Conservation (phyloP, 2,888 invertebrate genomes). For the Flexamia atlantica region DNA sequence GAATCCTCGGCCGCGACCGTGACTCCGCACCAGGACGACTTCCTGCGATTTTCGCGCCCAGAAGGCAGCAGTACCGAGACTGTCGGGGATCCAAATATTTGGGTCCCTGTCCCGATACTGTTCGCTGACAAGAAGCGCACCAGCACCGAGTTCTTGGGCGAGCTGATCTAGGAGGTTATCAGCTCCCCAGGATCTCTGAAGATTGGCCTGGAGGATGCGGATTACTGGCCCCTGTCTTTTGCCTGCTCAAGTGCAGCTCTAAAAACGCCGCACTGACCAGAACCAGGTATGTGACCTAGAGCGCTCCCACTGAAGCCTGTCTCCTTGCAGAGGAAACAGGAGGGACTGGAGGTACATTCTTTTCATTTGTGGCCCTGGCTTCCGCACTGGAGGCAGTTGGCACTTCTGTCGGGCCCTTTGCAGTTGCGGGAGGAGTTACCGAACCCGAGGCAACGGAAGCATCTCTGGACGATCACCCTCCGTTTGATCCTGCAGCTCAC, state of each 20-base stretch:
- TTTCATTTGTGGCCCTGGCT: constrained; percentile 65
- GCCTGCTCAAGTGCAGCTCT: constrained; percentile 59
- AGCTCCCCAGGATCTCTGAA: constrained; percentile 64
- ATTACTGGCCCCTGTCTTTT: constrained; percentile 42
- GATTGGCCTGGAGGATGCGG: constrained; percentile 67
- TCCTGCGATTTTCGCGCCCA: constrained; percentile 62
- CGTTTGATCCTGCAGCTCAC: constrained; percentile 42
- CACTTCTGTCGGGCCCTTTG: constrained; percentile 65
- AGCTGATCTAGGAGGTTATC: constrained; percentile 65
- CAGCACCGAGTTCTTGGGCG: constrained; percentile 45
- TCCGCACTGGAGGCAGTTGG: constrained; percentile 68
- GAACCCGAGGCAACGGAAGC: constrained; percentile 54
- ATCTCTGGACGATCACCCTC: constrained; percentile 50
- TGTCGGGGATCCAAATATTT: constrained; percentile 63
- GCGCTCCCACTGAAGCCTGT: neutral
- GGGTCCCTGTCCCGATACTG: constrained; percentile 64
- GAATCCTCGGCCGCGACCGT: constrained; percentile 54
- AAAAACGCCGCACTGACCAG: constrained; percentile 56
- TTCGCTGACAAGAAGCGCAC: constrained; percentile 66
- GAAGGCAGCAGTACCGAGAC: constrained; percentile 64
- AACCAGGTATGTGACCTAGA: constrained; percentile 61
- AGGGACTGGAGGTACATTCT: constrained; percentile 59
- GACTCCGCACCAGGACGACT: constrained; percentile 32
- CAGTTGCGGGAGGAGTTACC: constrained; percentile 55
- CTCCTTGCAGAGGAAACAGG: constrained; percentile 66